phyloP scores from a whole-genome alignment of 1,140 invertebrate species.

The Nephila pilipes region DNA sequence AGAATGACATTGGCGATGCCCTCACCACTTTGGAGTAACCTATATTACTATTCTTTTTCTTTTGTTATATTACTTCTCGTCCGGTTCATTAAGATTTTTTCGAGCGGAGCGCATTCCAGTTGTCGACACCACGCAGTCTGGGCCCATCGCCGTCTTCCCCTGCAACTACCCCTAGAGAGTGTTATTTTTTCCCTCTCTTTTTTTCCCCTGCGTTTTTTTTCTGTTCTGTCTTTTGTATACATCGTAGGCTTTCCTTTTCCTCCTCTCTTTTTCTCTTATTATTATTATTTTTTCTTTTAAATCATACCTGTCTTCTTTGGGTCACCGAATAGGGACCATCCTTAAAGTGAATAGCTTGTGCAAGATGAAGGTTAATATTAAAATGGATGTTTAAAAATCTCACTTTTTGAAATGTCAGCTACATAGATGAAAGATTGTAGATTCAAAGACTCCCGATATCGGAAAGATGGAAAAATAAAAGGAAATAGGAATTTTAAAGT shows the following conservation, averaged over 20 bases:
- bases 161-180: not conserved
- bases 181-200: slow-evolving; percentile 33
- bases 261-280: slow-evolving; percentile 31
- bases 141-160: slow-evolving; percentile 46
- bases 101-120: slow-evolving; percentile 66
- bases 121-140: slow-evolving; percentile 77
- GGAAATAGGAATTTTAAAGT: too few relatives aligned
- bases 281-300: slow-evolving; percentile 3
- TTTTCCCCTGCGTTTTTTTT: not conserved
- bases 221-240: slow-evolving; percentile 57
- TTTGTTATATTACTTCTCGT: slow-evolving; percentile 48
- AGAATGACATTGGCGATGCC: slow-evolving; percentile 30
- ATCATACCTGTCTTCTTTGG: slow-evolving; percentile 72
- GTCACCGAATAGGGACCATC: slow-evolving; percentile 52
- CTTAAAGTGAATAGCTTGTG: slow-evolving; percentile 25
- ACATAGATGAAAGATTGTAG: too few relatives aligned
- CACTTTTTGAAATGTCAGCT: too few relatives aligned
- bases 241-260: slow-evolving; percentile 49
- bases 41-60: slow-evolving; percentile 28
- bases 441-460: too few relatives aligned
- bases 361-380: too few relatives aligned
- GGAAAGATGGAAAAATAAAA: too few relatives aligned
- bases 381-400: too few relatives aligned
- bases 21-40: slow-evolving; percentile 42
- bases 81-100: slow-evolving; percentile 76